Evolutionary conservation across 2,113 vertebrate species (phyloP), one percentile per base, ranked within the genome.

Genomic region (Actenoides hombroni): DNA sequence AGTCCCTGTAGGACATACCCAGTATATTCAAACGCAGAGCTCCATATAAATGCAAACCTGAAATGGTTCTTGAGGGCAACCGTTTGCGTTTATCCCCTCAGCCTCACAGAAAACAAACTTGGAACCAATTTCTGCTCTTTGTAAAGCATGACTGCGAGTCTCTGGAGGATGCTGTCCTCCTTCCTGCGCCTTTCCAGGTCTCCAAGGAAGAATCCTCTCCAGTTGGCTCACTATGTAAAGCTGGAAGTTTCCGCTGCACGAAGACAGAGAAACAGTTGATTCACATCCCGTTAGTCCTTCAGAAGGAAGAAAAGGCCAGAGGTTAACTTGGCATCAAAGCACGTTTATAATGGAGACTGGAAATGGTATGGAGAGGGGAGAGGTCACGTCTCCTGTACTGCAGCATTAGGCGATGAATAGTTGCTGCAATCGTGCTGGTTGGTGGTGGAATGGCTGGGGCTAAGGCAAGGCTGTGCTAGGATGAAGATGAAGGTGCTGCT

Each of bases 201-300:
- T 68, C 42, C 53, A 31, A 28, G 83, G 76, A 54, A 13, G 11
- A 33, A 21, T 71, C 70, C 46, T 75, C 61, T 68, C 61, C 61
- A 13, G 16, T 64, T 0, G 1, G 39, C 16, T 53, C 31, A 2
- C 0, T 7, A 2, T 6, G 25, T 37, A 42, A 29, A 13, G 25
- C 1, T 93, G 59, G 35, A 71, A 42, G 33, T 31, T 83, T 74
- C 49, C 81, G 33, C 60, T 35, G 46, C 40, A 5, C 9, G 18
- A 33, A 65, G 37, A 56, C 46, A 35, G 25, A 83, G 90, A 37
- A 79, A 11, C 2, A 5, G 1, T 69, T 73, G 20, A 17, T 69
- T 81, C 44, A 1, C 53, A 14, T 60, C 11, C 0, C 14, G 1
- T 26, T 60, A 44, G 16, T 44, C 35, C 65, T 57, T 6, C 42